Percentiles rank a stretch among this genome's conserved stretches.
phyloP scores from a whole-genome alignment of 2,888 invertebrate genomes.

The Trichogramma dendrolimi region DNA sequence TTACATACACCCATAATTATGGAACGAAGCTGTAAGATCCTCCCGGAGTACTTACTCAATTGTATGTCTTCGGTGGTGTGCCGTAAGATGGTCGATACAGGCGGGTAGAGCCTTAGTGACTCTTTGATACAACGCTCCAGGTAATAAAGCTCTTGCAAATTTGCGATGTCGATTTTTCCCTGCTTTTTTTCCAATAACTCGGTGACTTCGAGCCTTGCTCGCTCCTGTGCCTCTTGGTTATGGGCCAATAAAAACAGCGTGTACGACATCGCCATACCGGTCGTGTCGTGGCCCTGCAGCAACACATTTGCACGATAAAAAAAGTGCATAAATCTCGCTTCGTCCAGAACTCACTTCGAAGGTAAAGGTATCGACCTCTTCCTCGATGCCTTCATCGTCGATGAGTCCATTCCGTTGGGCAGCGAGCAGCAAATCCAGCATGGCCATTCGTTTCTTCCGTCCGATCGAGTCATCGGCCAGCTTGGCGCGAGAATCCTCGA shows the following conservation, averaged over 20 bases:
- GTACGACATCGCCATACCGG: constrained; percentile 56
- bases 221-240: constrained; percentile 43
- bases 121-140: constrained; percentile 70
- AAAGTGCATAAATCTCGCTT: constrained; percentile 37
- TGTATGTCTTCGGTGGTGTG: constrained; percentile 15
- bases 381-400: constrained; percentile 40
- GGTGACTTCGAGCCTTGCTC: constrained; percentile 38
- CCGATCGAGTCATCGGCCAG: constrained; percentile 20
- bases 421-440: constrained; percentile 43
- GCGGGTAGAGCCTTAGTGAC: constrained; percentile 63
- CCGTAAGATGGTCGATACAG: constrained; percentile 50
- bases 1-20: background rate
- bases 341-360: constrained; percentile 31
- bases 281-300: constrained; percentile 62
- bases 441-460: constrained; percentile 36
- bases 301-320: background rate
- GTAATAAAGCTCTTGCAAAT: constrained; percentile 63
- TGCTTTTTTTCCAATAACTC: constrained; percentile 54
- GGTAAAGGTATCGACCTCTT: constrained; percentile 46
- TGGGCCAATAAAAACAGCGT: constrained; percentile 57
- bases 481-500: background rate
- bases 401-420: constrained; percentile 36
- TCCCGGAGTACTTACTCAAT: constrained; percentile 11
- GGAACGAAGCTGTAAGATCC: background rate
- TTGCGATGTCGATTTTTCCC: constrained; percentile 55